These are phyloP conservation scores for Regulus satrapa DNA, from an alignment of 2,113 vertebrate species.

Conservation along the genomic window DNA sequence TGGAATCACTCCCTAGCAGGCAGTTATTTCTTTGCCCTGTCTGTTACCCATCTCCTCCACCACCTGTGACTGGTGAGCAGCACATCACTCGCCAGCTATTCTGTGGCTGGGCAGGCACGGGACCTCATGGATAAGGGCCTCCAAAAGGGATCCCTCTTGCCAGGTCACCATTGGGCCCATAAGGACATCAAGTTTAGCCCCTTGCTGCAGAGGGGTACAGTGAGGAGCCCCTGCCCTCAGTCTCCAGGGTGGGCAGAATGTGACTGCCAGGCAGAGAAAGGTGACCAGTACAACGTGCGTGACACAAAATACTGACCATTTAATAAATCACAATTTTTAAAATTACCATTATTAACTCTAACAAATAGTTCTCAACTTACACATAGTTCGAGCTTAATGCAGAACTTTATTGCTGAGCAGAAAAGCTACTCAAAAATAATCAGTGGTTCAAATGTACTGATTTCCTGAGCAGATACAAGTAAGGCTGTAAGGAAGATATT, in stretches of 20 bases:
- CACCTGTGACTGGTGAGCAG: not conserved
- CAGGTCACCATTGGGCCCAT: not conserved
- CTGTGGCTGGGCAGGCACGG: accelerated
- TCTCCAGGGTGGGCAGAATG: not conserved
- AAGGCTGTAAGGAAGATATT: not conserved
- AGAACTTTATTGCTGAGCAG: not conserved
- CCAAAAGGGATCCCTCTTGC: not conserved
- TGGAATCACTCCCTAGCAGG: not conserved
- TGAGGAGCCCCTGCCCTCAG: accelerated
- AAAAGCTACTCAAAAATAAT: not conserved
- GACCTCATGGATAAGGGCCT: not conserved
- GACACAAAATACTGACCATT: not conserved
- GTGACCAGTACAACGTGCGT: accelerated
- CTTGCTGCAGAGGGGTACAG: accelerated
- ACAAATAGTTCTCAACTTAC: not conserved
- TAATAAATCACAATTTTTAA: not conserved
- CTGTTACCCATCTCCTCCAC: not conserved
- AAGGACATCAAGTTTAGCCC: not conserved
- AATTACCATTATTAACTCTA: not conserved
- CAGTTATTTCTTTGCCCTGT: not conserved
- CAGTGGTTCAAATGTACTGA: not conserved
- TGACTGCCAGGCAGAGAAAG: not conserved
- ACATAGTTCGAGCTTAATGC: not conserved
- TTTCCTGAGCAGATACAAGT: not conserved
- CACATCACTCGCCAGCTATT: not conserved